phyloP scores from a whole-genome alignment of 2,113 vertebrate genomes.

The Callaeas wilsoni region DNA sequence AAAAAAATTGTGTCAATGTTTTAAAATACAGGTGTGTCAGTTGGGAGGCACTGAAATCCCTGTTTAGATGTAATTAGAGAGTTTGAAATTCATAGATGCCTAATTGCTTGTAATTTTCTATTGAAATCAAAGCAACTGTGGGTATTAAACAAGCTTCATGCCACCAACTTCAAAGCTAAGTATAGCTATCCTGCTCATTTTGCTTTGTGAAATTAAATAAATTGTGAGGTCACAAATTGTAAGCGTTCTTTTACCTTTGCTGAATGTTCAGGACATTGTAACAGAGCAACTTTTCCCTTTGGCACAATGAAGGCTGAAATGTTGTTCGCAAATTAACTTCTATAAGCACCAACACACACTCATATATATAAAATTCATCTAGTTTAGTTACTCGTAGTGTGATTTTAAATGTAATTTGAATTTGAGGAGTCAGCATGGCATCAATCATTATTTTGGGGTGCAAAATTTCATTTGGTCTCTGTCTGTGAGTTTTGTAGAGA shows the following conservation, averaged over 20 bases:
- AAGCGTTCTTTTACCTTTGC: not conserved
- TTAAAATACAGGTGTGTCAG: not conserved
- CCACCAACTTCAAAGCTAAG: conserved; percentile 9
- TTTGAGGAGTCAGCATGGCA: not conserved
- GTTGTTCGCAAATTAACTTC: not conserved
- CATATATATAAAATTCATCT: not conserved
- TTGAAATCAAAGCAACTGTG: not conserved
- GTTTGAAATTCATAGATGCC: conserved; percentile 14
- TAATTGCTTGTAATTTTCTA: conserved; percentile 7
- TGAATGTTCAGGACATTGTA: not conserved
- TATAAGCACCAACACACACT: not conserved
- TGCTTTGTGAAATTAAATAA: not conserved
- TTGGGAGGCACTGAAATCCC: not conserved
- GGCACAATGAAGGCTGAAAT: not conserved
- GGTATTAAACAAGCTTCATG: conserved; percentile 7
- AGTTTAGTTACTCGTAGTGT: not conserved
- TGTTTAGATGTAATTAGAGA: conserved; percentile 25
- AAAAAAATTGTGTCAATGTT: not conserved
- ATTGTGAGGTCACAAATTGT: not conserved
- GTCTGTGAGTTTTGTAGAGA: not conserved
- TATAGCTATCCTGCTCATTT: not conserved
- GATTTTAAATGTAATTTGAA: not conserved
- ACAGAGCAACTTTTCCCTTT: not conserved
- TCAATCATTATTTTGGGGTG: not conserved
- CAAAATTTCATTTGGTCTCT: not conserved